A percentile compares a stretch with the other conserved stretches of the same genome.
phyloP scores from a whole-genome alignment of 1,140 invertebrate genomes.

The Druon quercuslanigerum region DNA sequence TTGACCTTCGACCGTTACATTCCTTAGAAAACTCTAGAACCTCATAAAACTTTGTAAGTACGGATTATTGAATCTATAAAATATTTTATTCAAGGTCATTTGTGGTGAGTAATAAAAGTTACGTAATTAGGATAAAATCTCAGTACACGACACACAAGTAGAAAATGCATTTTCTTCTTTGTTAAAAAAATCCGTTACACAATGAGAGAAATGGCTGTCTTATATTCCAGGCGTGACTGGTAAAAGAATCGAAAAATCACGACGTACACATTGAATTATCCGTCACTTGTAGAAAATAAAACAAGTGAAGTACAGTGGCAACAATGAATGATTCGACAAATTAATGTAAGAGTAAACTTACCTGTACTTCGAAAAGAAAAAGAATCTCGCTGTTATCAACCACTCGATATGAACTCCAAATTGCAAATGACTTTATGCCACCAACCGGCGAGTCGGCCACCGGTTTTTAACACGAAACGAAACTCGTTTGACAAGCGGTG shows the following conservation, averaged over 20 bases:
- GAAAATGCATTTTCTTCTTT: neutral
- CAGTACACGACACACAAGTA: neutral
- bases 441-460: neutral
- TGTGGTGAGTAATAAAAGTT: neutral
- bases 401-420: neutral
- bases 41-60: neutral
- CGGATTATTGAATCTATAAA: neutral
- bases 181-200: slow-evolving; percentile 16
- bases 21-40: neutral
- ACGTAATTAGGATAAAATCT: slow-evolving; percentile 9
- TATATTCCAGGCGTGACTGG: neutral
- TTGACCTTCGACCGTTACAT: neutral
- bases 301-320: neutral
- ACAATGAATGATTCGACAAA: neutral
- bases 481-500: too few relatives aligned
- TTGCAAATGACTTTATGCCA: neutral
- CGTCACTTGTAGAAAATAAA: neutral
- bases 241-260: neutral
- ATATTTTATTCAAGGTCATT: neutral
- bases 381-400: neutral
- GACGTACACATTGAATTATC: neutral
- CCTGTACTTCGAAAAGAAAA: slow-evolving; percentile 2
- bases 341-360: neutral
- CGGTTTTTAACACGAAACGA: neutral
- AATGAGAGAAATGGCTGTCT: slow-evolving; percentile 10